Percentiles rank a stretch among this genome's conserved stretches.
Evolutionary conservation across 2,113 vertebrate species (phyloP).

Genomic region (Amia ocellicauda): DNA sequence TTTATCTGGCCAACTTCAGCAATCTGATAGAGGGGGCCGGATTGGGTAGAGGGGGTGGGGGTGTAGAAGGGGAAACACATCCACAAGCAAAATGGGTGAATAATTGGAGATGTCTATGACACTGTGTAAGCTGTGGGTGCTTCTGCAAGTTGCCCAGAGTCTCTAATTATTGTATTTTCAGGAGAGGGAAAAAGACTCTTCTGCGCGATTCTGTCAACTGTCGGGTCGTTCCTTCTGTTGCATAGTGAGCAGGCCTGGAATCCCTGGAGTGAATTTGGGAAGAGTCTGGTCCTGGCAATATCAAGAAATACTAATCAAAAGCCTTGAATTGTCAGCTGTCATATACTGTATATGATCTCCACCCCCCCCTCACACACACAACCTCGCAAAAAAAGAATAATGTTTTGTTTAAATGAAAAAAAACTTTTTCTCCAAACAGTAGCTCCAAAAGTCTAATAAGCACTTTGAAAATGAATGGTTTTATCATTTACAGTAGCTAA

Average conservation of each 20-base stretch:
- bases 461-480: neutral
- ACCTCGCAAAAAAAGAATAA: slow-evolving; percentile 16
- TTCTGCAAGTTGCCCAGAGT: slow-evolving; percentile 66
- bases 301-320: slow-evolving; percentile 77
- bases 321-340: slow-evolving; percentile 74
- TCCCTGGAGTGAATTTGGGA: slow-evolving; percentile 70
- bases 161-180: slow-evolving; percentile 68
- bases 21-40: too few species aligned
- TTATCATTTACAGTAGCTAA: neutral
- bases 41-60: slow-evolving; percentile 24
- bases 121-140: slow-evolving; percentile 64
- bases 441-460: neutral
- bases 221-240: slow-evolving; percentile 52
- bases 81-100: slow-evolving; percentile 67
- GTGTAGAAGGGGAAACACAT: slow-evolving; percentile 35
- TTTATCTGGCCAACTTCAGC: too few species aligned
- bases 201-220: slow-evolving; percentile 65
- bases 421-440: neutral
- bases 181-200: slow-evolving; percentile 54
- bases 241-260: slow-evolving; percentile 56
- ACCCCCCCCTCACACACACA: slow-evolving; percentile 26
- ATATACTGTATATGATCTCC: slow-evolving; percentile 66
- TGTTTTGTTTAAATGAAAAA: slow-evolving; percentile 3
- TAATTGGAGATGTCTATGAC: slow-evolving; percentile 69
- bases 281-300: slow-evolving; percentile 65